Percentiles rank a stretch among this genome's conserved stretches.
These are phyloP conservation scores for Ispidina picta DNA, from an alignment of 2,797 vertebrate species.

Conservation along the genomic window DNA sequence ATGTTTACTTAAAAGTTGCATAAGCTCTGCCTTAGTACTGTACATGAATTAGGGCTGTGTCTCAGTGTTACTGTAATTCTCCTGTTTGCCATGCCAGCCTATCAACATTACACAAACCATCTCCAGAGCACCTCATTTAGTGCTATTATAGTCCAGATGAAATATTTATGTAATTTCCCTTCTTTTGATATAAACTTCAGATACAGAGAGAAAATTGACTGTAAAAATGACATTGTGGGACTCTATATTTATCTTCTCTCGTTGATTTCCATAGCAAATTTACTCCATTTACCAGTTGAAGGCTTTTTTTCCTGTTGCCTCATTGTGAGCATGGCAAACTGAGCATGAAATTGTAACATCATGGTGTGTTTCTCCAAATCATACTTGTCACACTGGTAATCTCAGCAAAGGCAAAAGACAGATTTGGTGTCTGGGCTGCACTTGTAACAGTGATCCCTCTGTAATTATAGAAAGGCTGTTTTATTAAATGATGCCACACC, in stretches of 20 bases:
- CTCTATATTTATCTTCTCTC: slow-evolving; percentile 58
- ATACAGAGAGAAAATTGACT: slow-evolving; percentile 63
- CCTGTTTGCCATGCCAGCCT: slow-evolving; percentile 25
- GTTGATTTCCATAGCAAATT: slow-evolving; percentile 67
- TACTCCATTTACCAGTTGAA: slow-evolving; percentile 56
- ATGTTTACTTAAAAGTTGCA: slow-evolving; percentile 20
- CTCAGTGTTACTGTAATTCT: slow-evolving; percentile 30
- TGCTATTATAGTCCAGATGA: slow-evolving; percentile 62
- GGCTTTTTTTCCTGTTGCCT: slow-evolving; percentile 5
- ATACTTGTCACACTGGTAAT: slow-evolving; percentile 59
- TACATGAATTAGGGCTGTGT: slow-evolving; percentile 24
- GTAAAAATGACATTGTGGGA: slow-evolving; percentile 53
- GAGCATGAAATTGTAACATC: slow-evolving; percentile 71
- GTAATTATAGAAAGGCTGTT: background rate
- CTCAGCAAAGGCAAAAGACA: slow-evolving; percentile 42
- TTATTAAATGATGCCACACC: background rate
- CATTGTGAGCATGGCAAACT: slow-evolving; percentile 63
- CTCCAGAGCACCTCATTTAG: slow-evolving; percentile 59
- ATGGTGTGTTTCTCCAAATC: slow-evolving; percentile 65
- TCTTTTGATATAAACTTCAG: slow-evolving; percentile 65
- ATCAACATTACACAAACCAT: slow-evolving; percentile 47
- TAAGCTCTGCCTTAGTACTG: slow-evolving; percentile 37
- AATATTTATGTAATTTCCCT: slow-evolving; percentile 65
- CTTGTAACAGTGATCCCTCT: slow-evolving; percentile 15
- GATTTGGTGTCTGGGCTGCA: slow-evolving; percentile 26